These are phyloP conservation scores for Dasysyrphus albostriatus DNA, from an alignment of 2,888 invertebrate species.

Conservation along the genomic window DNA sequence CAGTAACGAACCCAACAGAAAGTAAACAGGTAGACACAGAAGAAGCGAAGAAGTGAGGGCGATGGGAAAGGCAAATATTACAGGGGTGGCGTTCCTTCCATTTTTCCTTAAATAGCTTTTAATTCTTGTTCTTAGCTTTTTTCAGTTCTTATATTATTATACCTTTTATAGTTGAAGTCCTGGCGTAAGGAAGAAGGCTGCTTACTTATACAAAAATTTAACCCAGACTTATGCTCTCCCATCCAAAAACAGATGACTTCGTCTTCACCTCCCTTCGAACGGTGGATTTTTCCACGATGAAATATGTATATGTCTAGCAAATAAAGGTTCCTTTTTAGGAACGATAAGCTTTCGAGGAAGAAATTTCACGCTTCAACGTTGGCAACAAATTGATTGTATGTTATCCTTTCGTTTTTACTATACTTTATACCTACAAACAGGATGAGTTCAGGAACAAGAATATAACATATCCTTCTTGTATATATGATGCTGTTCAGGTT, in stretches of 20 bases:
- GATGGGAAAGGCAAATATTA: slow-evolving; percentile 19
- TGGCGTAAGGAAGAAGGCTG: slow-evolving; percentile 11
- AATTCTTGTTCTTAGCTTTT: slow-evolving; percentile 52
- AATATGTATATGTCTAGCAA: slow-evolving; percentile 24
- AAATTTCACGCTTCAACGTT: slow-evolving; percentile 69
- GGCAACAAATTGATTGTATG: slow-evolving; percentile 64
- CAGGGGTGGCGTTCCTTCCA: slow-evolving; percentile 43
- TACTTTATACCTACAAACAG: slow-evolving; percentile 11
- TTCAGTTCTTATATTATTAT: slow-evolving; percentile 5
- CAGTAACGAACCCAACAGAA: slow-evolving; percentile 56
- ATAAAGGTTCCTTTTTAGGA: slow-evolving; percentile 41
- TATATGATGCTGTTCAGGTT: slow-evolving; percentile 37
- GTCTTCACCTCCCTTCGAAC: slow-evolving; percentile 35
- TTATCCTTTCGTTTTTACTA: slow-evolving; percentile 41
- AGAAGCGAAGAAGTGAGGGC: not conserved
- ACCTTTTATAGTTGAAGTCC: slow-evolving; percentile 20
- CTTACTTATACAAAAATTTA: not conserved
- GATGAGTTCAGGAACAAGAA: not conserved
- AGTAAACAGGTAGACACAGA: slow-evolving; percentile 51
- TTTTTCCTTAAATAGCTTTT: slow-evolving; percentile 59
- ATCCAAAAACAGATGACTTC: not conserved
- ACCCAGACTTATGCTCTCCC: slow-evolving; percentile 5
- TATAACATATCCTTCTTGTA: slow-evolving; percentile 12
- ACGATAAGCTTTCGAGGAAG: slow-evolving; percentile 33
- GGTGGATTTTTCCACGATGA: slow-evolving; percentile 57